A percentile compares a stretch with the other conserved stretches of the same genome.
phyloP scores from a whole-genome alignment of 1,140 invertebrate species.

The Holotrichia oblita region DNA sequence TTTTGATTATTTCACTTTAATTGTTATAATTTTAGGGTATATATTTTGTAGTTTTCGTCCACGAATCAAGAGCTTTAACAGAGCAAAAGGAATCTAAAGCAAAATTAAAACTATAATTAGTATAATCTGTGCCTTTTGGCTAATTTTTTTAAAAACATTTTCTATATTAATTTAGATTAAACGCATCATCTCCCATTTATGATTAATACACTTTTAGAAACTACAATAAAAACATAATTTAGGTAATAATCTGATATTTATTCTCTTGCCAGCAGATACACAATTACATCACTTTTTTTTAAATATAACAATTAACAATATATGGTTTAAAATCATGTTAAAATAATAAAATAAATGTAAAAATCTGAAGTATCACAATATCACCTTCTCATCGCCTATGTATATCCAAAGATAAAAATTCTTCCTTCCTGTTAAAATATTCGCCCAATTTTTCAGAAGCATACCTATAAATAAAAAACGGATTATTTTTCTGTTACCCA shows the following conservation, averaged over 20 bases:
- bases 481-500: constrained; percentile 39
- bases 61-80: constrained; percentile 87
- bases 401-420: constrained; percentile 49
- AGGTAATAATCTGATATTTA: no score
- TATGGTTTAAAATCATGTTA: no score
- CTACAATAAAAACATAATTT: no score
- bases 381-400: not conserved
- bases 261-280: no score
- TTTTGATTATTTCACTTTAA: constrained; percentile 20
- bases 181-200: no score
- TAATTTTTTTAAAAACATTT: not conserved
- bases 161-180: no score
- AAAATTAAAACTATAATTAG: constrained; percentile 25
- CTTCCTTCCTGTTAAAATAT: constrained; percentile 68
- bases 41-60: constrained; percentile 84
- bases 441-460: constrained; percentile 72
- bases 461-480: constrained; percentile 68
- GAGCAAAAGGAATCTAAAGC: constrained; percentile 75
- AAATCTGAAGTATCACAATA: constrained; percentile 21
- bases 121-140: not conserved
- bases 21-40: constrained; percentile 75
- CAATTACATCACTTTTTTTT: no score
- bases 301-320: no score
- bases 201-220: not conserved
- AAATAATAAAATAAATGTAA: not conserved